Evolutionary conservation across 2,113 vertebrate species (phyloP).

Genomic region (Girardinichthys multiradiatus): DNA sequence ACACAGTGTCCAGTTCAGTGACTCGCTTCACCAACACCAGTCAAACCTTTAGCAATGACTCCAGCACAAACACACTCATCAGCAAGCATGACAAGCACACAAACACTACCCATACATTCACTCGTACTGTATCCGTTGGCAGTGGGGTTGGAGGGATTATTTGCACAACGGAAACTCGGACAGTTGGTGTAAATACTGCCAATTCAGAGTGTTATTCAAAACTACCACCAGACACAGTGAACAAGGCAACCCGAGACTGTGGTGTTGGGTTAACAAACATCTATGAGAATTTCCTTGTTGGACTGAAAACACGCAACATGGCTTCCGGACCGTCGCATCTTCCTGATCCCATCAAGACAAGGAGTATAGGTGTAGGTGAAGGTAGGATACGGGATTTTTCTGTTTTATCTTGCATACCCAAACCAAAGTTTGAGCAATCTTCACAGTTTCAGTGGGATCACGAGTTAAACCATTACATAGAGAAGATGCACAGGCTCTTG

Average conservation of each 20-base stretch:
- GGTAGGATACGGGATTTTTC: slow-evolving; percentile 75
- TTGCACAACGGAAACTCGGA: slow-evolving; percentile 73
- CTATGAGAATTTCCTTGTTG: slow-evolving; percentile 91
- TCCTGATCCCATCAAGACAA: slow-evolving; percentile 78
- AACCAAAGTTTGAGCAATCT: slow-evolving; percentile 29
- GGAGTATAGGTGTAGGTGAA: slow-evolving; percentile 89
- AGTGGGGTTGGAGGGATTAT: slow-evolving; percentile 82
- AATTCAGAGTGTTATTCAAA: slow-evolving; percentile 72
- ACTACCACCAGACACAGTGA: slow-evolving; percentile 56
- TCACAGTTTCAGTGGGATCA: slow-evolving; percentile 72
- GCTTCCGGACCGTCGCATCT: slow-evolving; percentile 89
- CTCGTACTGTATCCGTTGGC: slow-evolving; percentile 84
- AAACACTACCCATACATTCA: slow-evolving; percentile 78
- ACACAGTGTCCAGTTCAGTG: slow-evolving; percentile 76
- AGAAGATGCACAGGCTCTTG: slow-evolving; percentile 88
- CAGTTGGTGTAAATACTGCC: slow-evolving; percentile 84
- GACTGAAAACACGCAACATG: slow-evolving; percentile 92
- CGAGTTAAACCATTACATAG: slow-evolving; percentile 90
- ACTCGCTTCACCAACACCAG: slow-evolving; percentile 85
- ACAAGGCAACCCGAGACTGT: slow-evolving; percentile 85
- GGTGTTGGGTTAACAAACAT: slow-evolving; percentile 88
- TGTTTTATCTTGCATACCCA: slow-evolving; percentile 27
- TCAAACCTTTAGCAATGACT: slow-evolving; percentile 71
- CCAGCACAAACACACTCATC: slow-evolving; percentile 83
- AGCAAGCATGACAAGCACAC: slow-evolving; percentile 88